Percentiles rank a stretch among this genome's conserved stretches.
Conservation (phyloP, 2,113 vertebrate genomes). For the Malurus alboscapulatus region DNA sequence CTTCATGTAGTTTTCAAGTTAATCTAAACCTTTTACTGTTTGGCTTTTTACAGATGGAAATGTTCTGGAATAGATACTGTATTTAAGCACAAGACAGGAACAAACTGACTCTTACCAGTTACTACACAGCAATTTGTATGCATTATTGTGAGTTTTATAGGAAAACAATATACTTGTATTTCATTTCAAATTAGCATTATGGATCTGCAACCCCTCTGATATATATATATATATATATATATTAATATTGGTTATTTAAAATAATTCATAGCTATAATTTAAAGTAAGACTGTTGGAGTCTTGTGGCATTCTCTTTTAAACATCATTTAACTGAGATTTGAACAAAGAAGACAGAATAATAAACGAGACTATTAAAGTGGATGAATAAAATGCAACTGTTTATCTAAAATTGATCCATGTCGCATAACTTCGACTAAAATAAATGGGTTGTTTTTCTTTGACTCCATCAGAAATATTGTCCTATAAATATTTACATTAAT, state of each 20-base stretch:
- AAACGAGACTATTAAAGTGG: constrained; percentile 51
- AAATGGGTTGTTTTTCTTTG: constrained; percentile 65
- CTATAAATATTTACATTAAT: constrained; percentile 71
- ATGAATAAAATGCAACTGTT: constrained; percentile 65
- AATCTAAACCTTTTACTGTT: not conserved
- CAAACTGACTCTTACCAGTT: not conserved
- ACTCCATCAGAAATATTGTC: constrained; percentile 67
- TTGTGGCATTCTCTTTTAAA: not conserved
- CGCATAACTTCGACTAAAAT: constrained; percentile 52
- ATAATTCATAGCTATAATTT: not conserved
- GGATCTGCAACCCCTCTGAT: not conserved
- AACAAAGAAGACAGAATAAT: constrained; percentile 57
- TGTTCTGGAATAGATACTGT: not conserved
- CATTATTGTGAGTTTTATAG: not conserved
- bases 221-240: not conserved
- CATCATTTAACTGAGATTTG: constrained; percentile 31
- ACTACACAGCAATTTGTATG: not conserved
- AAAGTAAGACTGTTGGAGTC: not conserved
- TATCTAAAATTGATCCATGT: constrained; percentile 68
- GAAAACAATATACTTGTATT: not conserved
- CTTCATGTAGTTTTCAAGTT: not conserved
- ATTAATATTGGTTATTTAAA: not conserved
- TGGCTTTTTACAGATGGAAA: not conserved
- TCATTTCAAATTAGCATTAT: not conserved
- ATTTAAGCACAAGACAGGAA: not conserved